These are phyloP conservation scores for Tarsius wallacei DNA, from an alignment of 2,797 vertebrate genomes.

Conservation along the genomic window DNA sequence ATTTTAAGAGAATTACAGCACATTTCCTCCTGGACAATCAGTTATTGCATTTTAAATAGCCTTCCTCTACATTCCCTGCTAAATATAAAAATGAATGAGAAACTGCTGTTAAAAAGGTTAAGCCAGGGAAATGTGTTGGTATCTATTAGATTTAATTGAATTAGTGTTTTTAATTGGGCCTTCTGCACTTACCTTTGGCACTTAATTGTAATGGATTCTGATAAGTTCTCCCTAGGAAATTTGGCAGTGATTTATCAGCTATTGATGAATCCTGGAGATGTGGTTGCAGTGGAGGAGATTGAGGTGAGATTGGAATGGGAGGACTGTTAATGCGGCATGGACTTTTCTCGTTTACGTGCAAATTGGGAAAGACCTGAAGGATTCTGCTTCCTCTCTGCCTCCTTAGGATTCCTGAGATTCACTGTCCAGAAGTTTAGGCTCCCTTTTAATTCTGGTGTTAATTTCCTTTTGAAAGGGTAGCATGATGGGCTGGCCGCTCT, in stretches of 20 bases:
- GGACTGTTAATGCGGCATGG: neutral
- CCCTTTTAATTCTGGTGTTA: slow-evolving; percentile 59
- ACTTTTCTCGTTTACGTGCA: neutral
- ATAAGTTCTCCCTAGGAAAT: slow-evolving; percentile 70
- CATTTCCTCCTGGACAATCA: neutral
- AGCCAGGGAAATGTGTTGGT: slow-evolving; percentile 21
- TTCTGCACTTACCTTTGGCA: slow-evolving; percentile 76
- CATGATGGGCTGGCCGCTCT: neutral
- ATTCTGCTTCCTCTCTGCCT: neutral
- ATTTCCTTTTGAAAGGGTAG: neutral
- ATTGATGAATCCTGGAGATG: slow-evolving; percentile 50
- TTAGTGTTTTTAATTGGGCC: slow-evolving; percentile 72
- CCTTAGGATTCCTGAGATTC: neutral
- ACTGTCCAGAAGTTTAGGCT: neutral
- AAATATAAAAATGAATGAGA: neutral
- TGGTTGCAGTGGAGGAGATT: neutral
- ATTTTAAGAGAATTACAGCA: neutral
- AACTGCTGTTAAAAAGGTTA: slow-evolving; percentile 41
- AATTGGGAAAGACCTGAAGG: neutral
- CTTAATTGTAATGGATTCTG: slow-evolving; percentile 67
- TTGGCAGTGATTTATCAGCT: slow-evolving; percentile 72
- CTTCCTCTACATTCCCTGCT: neutral
- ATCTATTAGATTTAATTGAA: slow-evolving; percentile 79
- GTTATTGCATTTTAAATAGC: neutral
- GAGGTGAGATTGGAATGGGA: neutral